Evolutionary conservation across 1,140 invertebrate genomes (phyloP), one percentile per base, ranked within the genome.

Genomic region (Paracyclopina nana): DNA sequence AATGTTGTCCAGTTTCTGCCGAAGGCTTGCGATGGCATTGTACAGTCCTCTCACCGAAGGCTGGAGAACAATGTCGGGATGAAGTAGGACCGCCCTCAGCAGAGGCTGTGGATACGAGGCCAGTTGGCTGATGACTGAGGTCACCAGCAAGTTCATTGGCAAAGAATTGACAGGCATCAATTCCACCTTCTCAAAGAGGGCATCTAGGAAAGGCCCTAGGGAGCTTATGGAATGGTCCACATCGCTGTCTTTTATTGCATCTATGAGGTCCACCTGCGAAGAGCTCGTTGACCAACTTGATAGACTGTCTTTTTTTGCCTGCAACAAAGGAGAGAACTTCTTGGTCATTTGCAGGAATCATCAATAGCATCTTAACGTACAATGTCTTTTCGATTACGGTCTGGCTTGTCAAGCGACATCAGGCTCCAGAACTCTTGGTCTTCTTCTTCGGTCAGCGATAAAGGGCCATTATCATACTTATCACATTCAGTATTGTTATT

Each of bases 41-140:
- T 82, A 80, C 45, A 95, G 69, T 14, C 84, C 90, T 61, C 82
- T 80, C 55, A 91, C 80, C 59, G 81, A 81, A 2, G 85, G 83
- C 61, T 88, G 84, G 58, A 88, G 76, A 46, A 85, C 77, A 46
- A 88, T 74, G 50, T 78, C 79, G 53, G 84, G 76, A 61, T 86
- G 85, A 9, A 95, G 68, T 25, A 96, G 66, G 62, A 92, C 78
- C 0, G 86, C 82, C 43, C 81, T 73, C 6, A 95, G 66, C 14
- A 95, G 63, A 2, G 85, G 82, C 55, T 92, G 80, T 0, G 87
- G 80, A 64, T 87, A 88, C 34, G 79, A 74, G 3, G 84, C 80
- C 29, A 97, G 67, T 50, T 82, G 75, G 30, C 82, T 79, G 14
- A 97, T 73, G 6, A 94, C 67, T 0, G 82, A 82, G 4, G 86